Conservation (phyloP, 1,140 invertebrate genomes). For the Philotrypesis tridentata region DNA sequence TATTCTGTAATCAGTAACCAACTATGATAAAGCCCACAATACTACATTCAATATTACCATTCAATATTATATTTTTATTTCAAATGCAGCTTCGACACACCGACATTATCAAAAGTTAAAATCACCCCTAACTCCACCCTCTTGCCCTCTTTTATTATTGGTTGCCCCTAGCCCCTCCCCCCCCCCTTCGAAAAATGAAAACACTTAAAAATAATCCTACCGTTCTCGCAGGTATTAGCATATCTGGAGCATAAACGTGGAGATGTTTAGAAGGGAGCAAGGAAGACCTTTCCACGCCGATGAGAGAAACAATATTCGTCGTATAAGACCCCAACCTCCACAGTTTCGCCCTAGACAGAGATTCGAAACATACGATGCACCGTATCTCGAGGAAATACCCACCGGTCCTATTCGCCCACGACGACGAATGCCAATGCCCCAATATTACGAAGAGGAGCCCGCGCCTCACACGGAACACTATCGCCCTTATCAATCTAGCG, state of each 20-base stretch:
- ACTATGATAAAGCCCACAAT: too few species aligned
- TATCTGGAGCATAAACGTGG: not conserved
- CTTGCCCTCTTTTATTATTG: not conserved
- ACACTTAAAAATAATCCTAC: constrained; percentile 28
- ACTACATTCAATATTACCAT: too few species aligned
- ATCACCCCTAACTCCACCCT: not conserved
- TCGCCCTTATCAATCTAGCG: not conserved
- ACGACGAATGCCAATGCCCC: not conserved
- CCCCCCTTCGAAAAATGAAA: not conserved
- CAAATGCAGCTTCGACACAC: too few species aligned
- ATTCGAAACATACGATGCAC: not conserved
- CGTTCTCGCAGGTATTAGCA: constrained; percentile 25
- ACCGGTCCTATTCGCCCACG: not conserved
- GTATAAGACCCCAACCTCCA: not conserved
- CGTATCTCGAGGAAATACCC: not conserved
- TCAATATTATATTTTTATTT: too few species aligned
- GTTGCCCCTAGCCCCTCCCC: too few species aligned
- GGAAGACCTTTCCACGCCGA: not conserved
- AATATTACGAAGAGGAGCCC: not conserved
- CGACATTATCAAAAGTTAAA: too few species aligned
- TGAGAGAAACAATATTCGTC: not conserved
- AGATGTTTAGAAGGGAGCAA: not conserved
- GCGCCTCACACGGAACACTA: not conserved
- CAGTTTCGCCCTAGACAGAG: not conserved
- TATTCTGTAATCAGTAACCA: too few species aligned